These are phyloP conservation scores for Stomatorhinus ivindoensis DNA, from an alignment of 2,113 vertebrate species.

Conservation along the genomic window DNA sequence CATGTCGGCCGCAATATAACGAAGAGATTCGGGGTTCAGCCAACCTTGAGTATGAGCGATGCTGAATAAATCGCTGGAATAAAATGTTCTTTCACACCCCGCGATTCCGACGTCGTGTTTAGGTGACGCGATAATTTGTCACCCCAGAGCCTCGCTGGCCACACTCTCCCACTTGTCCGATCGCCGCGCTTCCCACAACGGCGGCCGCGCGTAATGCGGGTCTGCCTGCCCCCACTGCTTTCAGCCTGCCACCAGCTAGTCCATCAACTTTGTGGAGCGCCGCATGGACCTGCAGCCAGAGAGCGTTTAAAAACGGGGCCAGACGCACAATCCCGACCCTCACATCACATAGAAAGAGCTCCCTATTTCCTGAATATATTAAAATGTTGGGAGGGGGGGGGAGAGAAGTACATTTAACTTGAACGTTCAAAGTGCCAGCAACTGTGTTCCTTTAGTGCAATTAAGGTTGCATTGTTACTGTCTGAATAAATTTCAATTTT, in stretches of 20 bases:
- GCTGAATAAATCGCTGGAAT: background rate
- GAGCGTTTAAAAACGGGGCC: background rate
- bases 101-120: background rate
- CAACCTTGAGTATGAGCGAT: background rate
- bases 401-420: background rate
- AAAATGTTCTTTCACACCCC: background rate
- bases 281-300: background rate
- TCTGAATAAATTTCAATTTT: conserved; percentile 1
- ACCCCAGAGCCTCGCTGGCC: background rate
- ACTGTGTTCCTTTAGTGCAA: background rate
- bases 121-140: background rate
- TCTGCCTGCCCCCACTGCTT: background rate
- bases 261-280: background rate
- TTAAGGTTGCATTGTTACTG: background rate
- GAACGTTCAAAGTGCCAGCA: background rate
- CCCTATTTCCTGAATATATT: background rate
- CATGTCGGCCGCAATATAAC: background rate
- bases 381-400: background rate
- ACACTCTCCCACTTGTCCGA: background rate
- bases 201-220: background rate
- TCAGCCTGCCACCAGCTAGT: background rate
- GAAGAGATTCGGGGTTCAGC: background rate
- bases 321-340: background rate
- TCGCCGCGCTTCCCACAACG: background rate
- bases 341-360: background rate